Evolutionary conservation across 2,888 invertebrate species (phyloP).

Genomic region (Pimpla rufipes): DNA sequence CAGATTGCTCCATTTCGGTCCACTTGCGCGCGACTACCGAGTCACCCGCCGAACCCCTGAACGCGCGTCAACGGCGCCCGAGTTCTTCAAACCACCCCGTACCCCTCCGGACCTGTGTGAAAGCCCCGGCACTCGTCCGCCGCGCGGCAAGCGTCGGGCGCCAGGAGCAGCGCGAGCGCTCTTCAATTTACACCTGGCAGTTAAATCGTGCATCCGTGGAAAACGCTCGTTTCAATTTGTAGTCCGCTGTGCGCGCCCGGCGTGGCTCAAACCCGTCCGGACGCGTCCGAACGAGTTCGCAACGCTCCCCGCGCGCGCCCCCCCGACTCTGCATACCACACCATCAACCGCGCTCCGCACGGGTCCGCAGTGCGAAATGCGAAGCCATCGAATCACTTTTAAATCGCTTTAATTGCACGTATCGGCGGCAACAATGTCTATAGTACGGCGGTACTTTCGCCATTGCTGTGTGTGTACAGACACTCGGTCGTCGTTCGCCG

Average conservation of each 20-base stretch:
- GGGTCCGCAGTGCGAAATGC: slow-evolving; percentile 55
- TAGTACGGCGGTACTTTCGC: not conserved
- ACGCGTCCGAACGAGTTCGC: slow-evolving; percentile 2
- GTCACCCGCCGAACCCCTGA: not conserved
- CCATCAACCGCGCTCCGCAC: slow-evolving; percentile 21
- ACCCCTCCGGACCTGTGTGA: not conserved
- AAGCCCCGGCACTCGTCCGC: slow-evolving; percentile 1
- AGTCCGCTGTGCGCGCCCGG: slow-evolving; percentile 40
- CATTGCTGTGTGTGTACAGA: not conserved
- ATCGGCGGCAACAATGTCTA: slow-evolving; percentile 53
- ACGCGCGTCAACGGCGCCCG: slow-evolving; percentile 19
- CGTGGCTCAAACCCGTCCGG: slow-evolving; percentile 39
- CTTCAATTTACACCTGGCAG: slow-evolving; percentile 71
- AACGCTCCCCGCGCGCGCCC: not conserved
- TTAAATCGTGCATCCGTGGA: slow-evolving; percentile 70
- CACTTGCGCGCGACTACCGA: slow-evolving; percentile 14
- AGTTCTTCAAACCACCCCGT: slow-evolving; percentile 24
- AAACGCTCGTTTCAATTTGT: slow-evolving; percentile 74
- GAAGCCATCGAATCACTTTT: slow-evolving; percentile 72
- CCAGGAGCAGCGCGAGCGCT: slow-evolving; percentile 53
- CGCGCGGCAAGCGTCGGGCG: slow-evolving; percentile 19
- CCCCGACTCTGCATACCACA: not conserved
- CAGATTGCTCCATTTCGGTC: slow-evolving; percentile 61
- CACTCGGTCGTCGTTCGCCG: too few relatives aligned
- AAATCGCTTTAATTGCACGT: slow-evolving; percentile 75